phyloP scores from a whole-genome alignment of 2,113 vertebrate genomes.

The Deroptyus accipitrinus region DNA sequence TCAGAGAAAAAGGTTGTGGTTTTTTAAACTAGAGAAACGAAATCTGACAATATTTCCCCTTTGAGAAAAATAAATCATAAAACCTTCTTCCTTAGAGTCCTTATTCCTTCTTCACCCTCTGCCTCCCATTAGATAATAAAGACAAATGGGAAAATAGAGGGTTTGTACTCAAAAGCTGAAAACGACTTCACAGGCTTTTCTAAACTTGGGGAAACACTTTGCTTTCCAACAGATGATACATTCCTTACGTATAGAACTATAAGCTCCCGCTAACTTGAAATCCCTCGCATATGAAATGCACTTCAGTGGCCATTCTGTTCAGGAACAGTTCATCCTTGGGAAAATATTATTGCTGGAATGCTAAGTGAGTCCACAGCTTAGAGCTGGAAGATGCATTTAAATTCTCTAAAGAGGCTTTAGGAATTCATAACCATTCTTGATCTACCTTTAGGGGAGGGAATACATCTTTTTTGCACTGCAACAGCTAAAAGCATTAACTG shows the following conservation, averaged over 20 bases:
- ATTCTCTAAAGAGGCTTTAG: slow-evolving; percentile 44
- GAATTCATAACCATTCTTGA: slow-evolving; percentile 12
- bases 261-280: slow-evolving; percentile 14
- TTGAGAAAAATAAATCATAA: not conserved
- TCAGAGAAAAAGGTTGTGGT: not conserved
- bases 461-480: not conserved
- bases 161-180: not conserved
- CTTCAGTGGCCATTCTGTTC: slow-evolving; percentile 6
- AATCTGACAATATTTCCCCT: not conserved
- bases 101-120: not conserved
- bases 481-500: slow-evolving; percentile 34
- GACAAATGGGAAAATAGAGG: not conserved
- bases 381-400: slow-evolving; percentile 25
- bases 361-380: not conserved
- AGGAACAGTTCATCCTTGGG: slow-evolving; percentile 39
- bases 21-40: not conserved
- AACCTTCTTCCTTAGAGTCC: not conserved
- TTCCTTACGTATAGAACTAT: not conserved
- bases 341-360: slow-evolving; percentile 54
- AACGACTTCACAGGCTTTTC: not conserved
- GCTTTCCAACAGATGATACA: not conserved
- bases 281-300: slow-evolving; percentile 8
- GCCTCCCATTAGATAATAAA: not conserved
- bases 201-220: not conserved
- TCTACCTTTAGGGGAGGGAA: slow-evolving; percentile 17